Percentiles rank a stretch among this genome's conserved stretches.
These are phyloP conservation scores for Reticulitermes speratus DNA, from an alignment of 1,140 invertebrate genomes.

Conservation along the genomic window DNA sequence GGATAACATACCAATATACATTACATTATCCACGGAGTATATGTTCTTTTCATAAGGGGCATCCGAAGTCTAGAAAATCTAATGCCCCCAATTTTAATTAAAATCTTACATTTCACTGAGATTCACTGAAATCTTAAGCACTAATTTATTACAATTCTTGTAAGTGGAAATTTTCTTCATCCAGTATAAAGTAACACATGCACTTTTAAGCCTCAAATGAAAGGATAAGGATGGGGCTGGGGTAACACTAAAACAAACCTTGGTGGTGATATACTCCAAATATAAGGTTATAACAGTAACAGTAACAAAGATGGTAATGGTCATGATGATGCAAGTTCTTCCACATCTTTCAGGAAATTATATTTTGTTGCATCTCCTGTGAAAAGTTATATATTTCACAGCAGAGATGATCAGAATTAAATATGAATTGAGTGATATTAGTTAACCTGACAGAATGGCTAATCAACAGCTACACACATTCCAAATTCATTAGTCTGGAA, in stretches of 20 bases:
- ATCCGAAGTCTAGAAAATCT: not conserved
- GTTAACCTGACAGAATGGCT: not conserved
- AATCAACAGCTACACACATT: not conserved
- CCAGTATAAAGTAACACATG: not conserved
- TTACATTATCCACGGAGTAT: not conserved
- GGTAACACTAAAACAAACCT: not conserved
- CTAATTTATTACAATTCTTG: not conserved
- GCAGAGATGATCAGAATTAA: not conserved
- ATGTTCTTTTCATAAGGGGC: not conserved
- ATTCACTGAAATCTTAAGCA: not conserved
- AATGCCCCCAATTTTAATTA: not conserved
- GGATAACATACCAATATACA: not conserved
- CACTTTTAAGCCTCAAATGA: not conserved
- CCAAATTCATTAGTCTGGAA: not conserved
- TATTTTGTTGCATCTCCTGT: too few species aligned
- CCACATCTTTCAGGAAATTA: too few species aligned
- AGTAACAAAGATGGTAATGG: not conserved
- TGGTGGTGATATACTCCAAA: not conserved
- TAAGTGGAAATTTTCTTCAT: not conserved
- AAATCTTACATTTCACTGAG: not conserved
- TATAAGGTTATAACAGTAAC: not conserved
- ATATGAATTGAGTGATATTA: not conserved
- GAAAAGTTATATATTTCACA: not conserved
- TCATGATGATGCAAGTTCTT: not conserved
- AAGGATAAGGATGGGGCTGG: not conserved